phyloP scores from a whole-genome alignment of 2,113 vertebrate genomes.

The Macrotus californicus region DNA sequence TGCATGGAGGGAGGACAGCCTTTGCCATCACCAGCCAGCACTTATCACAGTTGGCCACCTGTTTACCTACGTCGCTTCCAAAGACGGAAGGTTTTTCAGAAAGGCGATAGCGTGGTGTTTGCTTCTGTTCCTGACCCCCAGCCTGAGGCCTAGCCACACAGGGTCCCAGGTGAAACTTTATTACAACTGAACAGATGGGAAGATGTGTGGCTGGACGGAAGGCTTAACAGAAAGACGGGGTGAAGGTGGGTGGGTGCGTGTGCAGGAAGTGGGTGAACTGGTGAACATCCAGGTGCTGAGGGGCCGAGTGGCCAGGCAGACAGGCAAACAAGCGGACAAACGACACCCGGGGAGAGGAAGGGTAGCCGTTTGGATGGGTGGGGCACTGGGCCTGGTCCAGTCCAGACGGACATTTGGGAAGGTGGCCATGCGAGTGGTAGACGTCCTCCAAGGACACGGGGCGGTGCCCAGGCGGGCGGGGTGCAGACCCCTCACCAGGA shows the following conservation, averaged over 20 bases:
- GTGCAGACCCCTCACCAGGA: slow-evolving; percentile 86
- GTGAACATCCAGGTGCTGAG: neutral
- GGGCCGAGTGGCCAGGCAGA: neutral
- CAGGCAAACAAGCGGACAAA: neutral
- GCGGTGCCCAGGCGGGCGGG: neutral
- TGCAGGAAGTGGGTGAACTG: neutral
- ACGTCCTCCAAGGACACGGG: neutral
- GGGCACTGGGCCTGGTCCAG: neutral
- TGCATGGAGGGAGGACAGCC: neutral
- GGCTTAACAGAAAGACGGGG: neutral
- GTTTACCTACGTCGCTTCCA: neutral
- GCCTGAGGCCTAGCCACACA: neutral
- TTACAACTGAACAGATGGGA: neutral
- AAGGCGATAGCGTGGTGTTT: too few relatives aligned
- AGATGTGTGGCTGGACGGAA: neutral
- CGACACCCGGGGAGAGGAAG: rapidly evolving
- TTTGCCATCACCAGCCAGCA: neutral
- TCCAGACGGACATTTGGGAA: neutral
- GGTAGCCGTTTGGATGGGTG: rapidly evolving
- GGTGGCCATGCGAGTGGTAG: neutral
- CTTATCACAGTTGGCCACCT: neutral
- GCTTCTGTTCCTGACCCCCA: neutral
- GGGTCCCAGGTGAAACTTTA: neutral
- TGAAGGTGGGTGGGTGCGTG: rapidly evolving
- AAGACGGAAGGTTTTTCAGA: neutral